Base-by-base conservation (phyloP, 2,888 invertebrate species). In the Acanthosepion pharaonis region DNA sequence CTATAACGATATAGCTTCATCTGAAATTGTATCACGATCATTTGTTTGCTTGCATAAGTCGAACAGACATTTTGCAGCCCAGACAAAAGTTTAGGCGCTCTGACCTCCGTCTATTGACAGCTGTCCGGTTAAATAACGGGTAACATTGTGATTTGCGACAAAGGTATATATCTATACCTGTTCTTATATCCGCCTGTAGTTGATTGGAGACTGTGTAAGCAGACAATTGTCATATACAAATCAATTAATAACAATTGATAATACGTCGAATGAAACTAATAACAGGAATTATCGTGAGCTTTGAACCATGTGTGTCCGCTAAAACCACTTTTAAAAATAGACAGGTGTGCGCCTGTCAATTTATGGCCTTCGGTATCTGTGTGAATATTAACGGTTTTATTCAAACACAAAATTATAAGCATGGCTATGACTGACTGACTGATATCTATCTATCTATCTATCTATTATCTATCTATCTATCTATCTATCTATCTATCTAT, bases 171-270 rank as follows among this genome's bases (percentile, higher is more conserved):
- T 78, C 9, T 78, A 78, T 78, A 78, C n/a, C n/a, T 78, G 15
- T 78, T n/a, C n/a, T n/a, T 78, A 78, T 78, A 78, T 78, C 11
- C 78, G 78, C n/a, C 78, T 78, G 78, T 33, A 78, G n/a, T 78
- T 78, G 78, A 78, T n/a, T n/a, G 78, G 18, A 18, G 78, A 33
- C n/a, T 23, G 2, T 9, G n/a, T n/a, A n/a, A n/a, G n/a, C n/a
- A 78, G n/a, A n/a, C 78, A 78, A 78, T 78, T 78, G 78, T 78
- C 33, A 78, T n/a, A n/a, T 78, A 78, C 78, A 78, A 4, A 78
- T 78, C 78, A 78, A 78, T 78, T 78, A 78, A 33, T 78, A n/a
- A 33, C 78, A 78, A 78, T 78, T 78, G 78, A 78, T 78, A 78
- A 78, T n/a, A 64, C 64, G 8, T 64, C 64, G 64, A 6, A 23